Evolutionary conservation across 1,140 invertebrate genomes (phyloP), one percentile per base, ranked within the genome.

Genomic region (Cydia amplana): DNA sequence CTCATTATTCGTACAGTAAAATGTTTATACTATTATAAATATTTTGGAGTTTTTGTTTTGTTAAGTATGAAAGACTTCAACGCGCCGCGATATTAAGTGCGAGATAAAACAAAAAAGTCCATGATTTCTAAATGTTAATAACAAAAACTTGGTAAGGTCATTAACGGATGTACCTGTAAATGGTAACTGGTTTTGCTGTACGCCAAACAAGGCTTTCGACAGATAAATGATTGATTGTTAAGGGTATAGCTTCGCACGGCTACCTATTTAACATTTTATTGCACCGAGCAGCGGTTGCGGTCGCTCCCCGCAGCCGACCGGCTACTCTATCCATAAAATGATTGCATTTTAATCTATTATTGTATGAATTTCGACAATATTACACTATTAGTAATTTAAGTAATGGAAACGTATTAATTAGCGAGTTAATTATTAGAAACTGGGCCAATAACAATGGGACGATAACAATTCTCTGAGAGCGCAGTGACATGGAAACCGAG

Each of bases 31-130:
- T n/a, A 40, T 25, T 25, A 70, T n/a, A 70, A 10, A n/a, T 40
- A 18, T 32, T 36, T 70, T 18, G 32, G 65, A 40, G 5, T 20
- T 70, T 70, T 70, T 20, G 36, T 16, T 18, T 18, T 6, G n/a
- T 70, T 70, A 70, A 70, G 65, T 70, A 70, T 18, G 65, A 70
- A 70, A 70, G 65, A 70, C 65, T 70, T 70, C 65, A 70, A 70
- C 65, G 65, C 65, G 65, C 65, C 28, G 36, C 65, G 65, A 60
- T 60, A 10, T 43, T 18, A 36, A 70, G 10, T 70, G 65, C 55
- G 32, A 36, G 65, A 70, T 43, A 36, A 60, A 70, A 36, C 32
- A 70, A 70, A 67, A 64, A 65, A 40, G 32, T 40, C 28, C 12
- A 36, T 36, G 28, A 40, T 70, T 70, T 36, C 65, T 43, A 70